These are phyloP conservation scores for Bufo gargarizans DNA, from an alignment of 2,113 vertebrate genomes.

Conservation along the genomic window DNA sequence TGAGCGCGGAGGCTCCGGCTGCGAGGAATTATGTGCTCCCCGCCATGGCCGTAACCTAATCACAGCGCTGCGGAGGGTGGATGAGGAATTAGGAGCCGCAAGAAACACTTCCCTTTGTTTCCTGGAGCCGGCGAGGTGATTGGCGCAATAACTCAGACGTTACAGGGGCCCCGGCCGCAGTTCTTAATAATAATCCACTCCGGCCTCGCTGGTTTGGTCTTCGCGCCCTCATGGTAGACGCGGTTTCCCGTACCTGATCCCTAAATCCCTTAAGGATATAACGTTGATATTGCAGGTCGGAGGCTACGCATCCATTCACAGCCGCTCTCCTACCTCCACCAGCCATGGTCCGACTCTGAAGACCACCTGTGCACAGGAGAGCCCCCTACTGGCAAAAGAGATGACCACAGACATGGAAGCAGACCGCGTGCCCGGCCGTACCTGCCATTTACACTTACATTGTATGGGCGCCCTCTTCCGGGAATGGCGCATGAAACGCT, in stretches of 20 bases:
- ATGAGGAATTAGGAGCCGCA: conserved; percentile 39
- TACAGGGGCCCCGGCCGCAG: neutral
- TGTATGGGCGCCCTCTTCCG: no score
- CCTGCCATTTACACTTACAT: no score
- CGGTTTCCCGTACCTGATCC: conserved; percentile 36
- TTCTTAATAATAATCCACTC: neutral
- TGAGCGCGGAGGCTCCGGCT: neutral
- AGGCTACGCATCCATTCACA: neutral
- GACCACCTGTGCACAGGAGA: no score
- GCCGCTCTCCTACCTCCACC: neutral
- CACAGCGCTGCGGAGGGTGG: neutral
- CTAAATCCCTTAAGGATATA: conserved; percentile 44
- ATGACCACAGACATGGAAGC: no score
- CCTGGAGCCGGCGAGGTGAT: neutral
- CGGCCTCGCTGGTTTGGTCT: neutral
- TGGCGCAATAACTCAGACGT: neutral
- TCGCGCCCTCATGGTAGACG: neutral
- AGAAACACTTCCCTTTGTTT: neutral
- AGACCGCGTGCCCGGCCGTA: no score
- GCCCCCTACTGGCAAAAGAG: no score
- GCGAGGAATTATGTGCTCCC: conserved; percentile 19
- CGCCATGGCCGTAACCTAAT: conserved; percentile 44
- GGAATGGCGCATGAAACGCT: no score
- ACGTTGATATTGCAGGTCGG: neutral
- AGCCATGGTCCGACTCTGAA: no score